Conservation (phyloP, 2,888 invertebrate genomes). For the Panzeria rudis region DNA sequence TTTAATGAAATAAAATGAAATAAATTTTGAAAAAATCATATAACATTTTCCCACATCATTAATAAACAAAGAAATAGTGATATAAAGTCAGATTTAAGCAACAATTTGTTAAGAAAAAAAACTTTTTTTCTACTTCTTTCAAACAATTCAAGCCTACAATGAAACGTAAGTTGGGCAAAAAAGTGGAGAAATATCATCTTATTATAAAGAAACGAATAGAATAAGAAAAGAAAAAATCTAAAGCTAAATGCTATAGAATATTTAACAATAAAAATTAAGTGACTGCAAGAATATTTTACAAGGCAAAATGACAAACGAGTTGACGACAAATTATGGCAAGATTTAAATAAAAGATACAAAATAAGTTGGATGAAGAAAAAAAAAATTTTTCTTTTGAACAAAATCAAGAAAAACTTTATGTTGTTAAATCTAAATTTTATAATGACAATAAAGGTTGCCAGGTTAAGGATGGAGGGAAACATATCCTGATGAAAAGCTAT, state of each 20-base stretch:
- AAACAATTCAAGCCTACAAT: slow-evolving; percentile 42
- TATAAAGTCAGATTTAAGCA: slow-evolving; percentile 17
- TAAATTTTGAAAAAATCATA: slow-evolving; percentile 45
- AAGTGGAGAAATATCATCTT: slow-evolving; percentile 21
- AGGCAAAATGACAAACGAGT: slow-evolving; percentile 61
- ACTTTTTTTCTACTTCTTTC: not conserved
- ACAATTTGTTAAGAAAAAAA: slow-evolving; percentile 45
- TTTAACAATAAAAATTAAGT: slow-evolving; percentile 66
- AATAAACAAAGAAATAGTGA: slow-evolving; percentile 54
- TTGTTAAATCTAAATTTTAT: slow-evolving; percentile 38
- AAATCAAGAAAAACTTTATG: slow-evolving; percentile 10
- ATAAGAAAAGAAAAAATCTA: slow-evolving; percentile 26
- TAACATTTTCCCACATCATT: slow-evolving; percentile 69
- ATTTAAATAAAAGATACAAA: slow-evolving; percentile 68
- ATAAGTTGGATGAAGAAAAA: slow-evolving; percentile 19
- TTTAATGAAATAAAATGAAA: not conserved
- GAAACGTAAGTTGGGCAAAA: slow-evolving; percentile 23
- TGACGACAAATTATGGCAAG: slow-evolving; percentile 70
- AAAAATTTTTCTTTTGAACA: no score
- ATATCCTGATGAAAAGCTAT: no score
- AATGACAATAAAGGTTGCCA: slow-evolving; percentile 43
- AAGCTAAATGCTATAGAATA: slow-evolving; percentile 31
- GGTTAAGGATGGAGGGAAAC: not conserved
- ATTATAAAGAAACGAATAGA: not conserved
- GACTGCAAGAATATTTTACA: slow-evolving; percentile 68